These are phyloP conservation scores for Napeogenes sylphis DNA, from an alignment of 2,888 invertebrate species.

Conservation along the genomic window DNA sequence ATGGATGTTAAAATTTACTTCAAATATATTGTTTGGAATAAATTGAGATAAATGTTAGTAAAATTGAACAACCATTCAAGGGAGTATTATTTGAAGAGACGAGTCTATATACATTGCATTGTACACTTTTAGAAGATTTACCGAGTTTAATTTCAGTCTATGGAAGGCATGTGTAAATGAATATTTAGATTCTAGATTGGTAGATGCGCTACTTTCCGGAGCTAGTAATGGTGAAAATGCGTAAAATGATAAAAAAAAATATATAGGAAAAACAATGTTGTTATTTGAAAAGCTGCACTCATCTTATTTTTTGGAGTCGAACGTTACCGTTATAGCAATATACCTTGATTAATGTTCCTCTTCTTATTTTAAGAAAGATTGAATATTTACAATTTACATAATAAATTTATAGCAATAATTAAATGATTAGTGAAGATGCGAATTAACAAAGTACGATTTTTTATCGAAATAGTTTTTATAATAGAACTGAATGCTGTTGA, in stretches of 20 bases:
- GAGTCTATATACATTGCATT: constrained; percentile 45
- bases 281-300: constrained; percentile 78
- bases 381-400: constrained; percentile 77
- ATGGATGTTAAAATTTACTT: constrained; percentile 49
- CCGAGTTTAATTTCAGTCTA: constrained; percentile 39
- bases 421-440: constrained; percentile 66
- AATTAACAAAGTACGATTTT: constrained; percentile 74
- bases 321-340: constrained; percentile 76
- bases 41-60: constrained; percentile 31
- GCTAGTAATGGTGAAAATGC: constrained; percentile 53
- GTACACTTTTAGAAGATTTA: constrained; percentile 52
- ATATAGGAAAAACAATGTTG: constrained; percentile 42
- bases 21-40: constrained; percentile 7
- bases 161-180: constrained; percentile 50
- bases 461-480: constrained; percentile 77
- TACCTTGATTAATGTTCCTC: constrained; percentile 78
- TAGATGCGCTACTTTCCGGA: constrained; percentile 76
- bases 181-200: constrained; percentile 71
- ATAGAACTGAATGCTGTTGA: constrained; percentile 72
- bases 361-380: constrained; percentile 78
- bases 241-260: constrained; percentile 41
- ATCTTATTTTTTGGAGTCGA: constrained; percentile 64
- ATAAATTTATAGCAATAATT: constrained; percentile 73
- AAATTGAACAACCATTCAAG: constrained; percentile 43
- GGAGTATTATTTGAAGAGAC: constrained; percentile 40